A percentile compares a stretch with the other conserved stretches of the same genome.
phyloP scores from a whole-genome alignment of 2,888 invertebrate genomes.

The Polydrusus cervinus region DNA sequence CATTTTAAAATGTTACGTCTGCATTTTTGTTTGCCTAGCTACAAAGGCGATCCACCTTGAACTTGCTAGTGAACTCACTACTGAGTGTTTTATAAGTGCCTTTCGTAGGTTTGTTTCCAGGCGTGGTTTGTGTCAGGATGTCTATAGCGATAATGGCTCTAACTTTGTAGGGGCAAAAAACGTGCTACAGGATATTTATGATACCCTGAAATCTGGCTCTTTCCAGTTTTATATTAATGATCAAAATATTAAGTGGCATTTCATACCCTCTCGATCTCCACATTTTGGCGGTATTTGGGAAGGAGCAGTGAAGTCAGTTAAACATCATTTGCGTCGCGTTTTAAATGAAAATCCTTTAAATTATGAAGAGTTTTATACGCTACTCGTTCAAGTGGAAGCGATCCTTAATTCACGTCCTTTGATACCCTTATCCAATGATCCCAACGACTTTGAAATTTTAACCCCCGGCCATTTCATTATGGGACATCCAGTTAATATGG shows the following conservation, averaged over 20 bases:
- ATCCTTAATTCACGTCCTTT: conserved; percentile 62
- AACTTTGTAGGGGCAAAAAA: conserved; percentile 49
- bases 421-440: conserved; percentile 51
- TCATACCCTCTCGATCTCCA: conserved; percentile 60
- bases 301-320: conserved; percentile 59
- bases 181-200: not conserved
- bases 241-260: conserved; percentile 58
- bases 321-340: conserved; percentile 59
- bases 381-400: conserved; percentile 61
- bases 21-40: conserved; percentile 52
- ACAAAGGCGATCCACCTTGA: conserved; percentile 55
- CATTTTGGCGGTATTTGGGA: conserved; percentile 58
- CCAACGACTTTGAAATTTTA: conserved; percentile 34
- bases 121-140: conserved; percentile 43
- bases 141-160: conserved; percentile 47
- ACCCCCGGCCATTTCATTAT: not conserved
- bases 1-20: too few relatives aligned
- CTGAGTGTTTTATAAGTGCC: conserved; percentile 45
- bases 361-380: conserved; percentile 62
- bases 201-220: conserved; percentile 6
- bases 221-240: conserved; percentile 8
- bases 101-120: conserved; percentile 51
- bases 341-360: conserved; percentile 55
- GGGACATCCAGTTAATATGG: too few relatives aligned
- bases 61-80: conserved; percentile 42